These are phyloP conservation scores for Tamandua tetradactyla DNA, from an alignment of 2,797 vertebrate species.

Conservation along the genomic window DNA sequence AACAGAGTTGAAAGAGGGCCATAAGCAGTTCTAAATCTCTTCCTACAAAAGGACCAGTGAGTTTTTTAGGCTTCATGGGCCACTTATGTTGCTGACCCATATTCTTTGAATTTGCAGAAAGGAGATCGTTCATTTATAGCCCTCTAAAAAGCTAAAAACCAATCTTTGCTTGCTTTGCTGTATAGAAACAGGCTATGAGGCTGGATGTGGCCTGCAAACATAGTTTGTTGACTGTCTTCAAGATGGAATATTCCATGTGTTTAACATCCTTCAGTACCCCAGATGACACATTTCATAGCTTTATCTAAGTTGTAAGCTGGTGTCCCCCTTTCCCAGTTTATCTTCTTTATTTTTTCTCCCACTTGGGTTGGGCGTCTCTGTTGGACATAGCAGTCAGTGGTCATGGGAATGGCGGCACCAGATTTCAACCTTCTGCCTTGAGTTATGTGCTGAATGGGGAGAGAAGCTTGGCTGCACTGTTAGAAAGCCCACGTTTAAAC, in stretches of 20 bases:
- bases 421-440: background rate
- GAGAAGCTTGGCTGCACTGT: background rate
- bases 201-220: background rate
- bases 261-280: background rate
- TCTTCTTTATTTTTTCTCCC: background rate
- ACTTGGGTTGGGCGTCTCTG: background rate
- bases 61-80: background rate
- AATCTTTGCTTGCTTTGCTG: background rate
- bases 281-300: background rate
- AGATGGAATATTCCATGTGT: background rate
- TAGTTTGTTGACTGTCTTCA: background rate
- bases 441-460: background rate
- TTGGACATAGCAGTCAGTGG: background rate
- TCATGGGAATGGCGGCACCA: background rate
- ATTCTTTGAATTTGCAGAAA: background rate
- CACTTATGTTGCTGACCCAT: background rate
- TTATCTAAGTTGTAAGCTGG: background rate
- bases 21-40: background rate
- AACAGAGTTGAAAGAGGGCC: background rate
- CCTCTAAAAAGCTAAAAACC: background rate
- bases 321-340: background rate
- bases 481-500: background rate
- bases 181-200: background rate
- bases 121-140: background rate
- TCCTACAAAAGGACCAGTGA: background rate